phyloP scores from a whole-genome alignment of 37 sponge, comb jelly and placozoan genomes.

The Amphimedon queenslandica region DNA sequence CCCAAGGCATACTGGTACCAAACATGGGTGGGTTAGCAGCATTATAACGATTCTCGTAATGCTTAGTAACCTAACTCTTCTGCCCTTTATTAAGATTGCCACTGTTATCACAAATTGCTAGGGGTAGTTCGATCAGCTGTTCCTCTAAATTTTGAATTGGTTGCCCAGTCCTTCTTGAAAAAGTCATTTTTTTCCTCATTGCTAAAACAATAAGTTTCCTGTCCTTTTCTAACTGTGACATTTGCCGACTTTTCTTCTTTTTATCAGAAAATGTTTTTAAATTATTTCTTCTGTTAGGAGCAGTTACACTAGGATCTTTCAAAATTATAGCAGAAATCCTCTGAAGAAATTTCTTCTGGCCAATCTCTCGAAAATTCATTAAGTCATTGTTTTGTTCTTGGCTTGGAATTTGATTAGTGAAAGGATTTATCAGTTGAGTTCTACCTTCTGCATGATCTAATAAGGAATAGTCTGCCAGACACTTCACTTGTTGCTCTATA shows the following conservation, averaged over 20 bases:
- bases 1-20: slow-evolving; percentile 6
- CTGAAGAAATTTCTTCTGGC: slow-evolving; percentile 8
- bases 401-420: slow-evolving; percentile 8
- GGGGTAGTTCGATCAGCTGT: slow-evolving; percentile 26
- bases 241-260: neutral
- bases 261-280: slow-evolving; percentile 11
- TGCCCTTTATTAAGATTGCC: slow-evolving; percentile 28
- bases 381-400: neutral
- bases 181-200: slow-evolving; percentile 23
- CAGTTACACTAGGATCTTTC: slow-evolving; percentile 20
- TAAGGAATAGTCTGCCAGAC: neutral
- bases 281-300: slow-evolving; percentile 8
- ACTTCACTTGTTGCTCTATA: neutral
- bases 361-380: slow-evolving; percentile 9
- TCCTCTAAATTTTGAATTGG: neutral
- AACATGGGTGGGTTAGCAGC: neutral
- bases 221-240: slow-evolving; percentile 20
- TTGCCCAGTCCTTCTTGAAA: slow-evolving; percentile 2
- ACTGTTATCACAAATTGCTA: slow-evolving; percentile 18
- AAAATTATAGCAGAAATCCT: slow-evolving; percentile 7
- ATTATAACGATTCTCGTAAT: slow-evolving; percentile 18
- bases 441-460: neutral
- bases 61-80: slow-evolving; percentile 26
- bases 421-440: slow-evolving; percentile 5
- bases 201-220: slow-evolving; percentile 9